Percentiles rank a stretch among this genome's conserved stretches.
Conservation (phyloP, 2,113 vertebrate genomes). For the Crotalus helleri region DNA sequence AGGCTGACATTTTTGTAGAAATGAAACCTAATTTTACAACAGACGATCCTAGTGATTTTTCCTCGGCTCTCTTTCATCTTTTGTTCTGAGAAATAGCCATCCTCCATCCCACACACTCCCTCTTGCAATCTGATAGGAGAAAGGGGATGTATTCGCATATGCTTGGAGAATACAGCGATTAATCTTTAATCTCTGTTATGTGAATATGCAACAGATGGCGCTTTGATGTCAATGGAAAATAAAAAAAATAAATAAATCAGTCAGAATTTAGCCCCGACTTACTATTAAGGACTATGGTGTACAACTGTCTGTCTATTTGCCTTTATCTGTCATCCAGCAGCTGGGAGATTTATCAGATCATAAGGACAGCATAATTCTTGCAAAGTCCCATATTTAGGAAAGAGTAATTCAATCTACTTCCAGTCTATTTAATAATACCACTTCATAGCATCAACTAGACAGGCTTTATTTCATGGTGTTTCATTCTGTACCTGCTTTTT, state of each 20-base stretch:
- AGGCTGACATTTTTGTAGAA: neutral
- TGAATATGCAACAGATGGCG: slow-evolving; percentile 46
- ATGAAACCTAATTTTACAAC: neutral
- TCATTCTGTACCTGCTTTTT: neutral
- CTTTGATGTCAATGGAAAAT: slow-evolving; percentile 46
- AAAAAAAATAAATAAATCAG: slow-evolving; percentile 35
- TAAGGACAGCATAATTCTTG: too few relatives aligned
- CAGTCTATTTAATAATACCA: neutral
- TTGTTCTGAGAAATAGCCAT: slow-evolving; percentile 15
- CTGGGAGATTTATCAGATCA: neutral
- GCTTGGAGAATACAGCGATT: slow-evolving; percentile 50
- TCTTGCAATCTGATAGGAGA: neutral
- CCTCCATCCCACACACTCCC: accelerated
- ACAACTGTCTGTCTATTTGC: slow-evolving; percentile 9
- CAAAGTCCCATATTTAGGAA: neutral
- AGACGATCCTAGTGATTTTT: neutral
- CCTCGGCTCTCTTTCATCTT: neutral
- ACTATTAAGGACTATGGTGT: neutral
- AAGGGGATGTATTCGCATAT: slow-evolving; percentile 24
- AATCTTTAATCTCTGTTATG: slow-evolving; percentile 57
- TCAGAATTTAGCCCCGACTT: neutral
- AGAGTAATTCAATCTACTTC: neutral
- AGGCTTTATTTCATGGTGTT: neutral
- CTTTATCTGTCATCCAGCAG: neutral
- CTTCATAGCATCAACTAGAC: neutral